Conservation (phyloP, 2,113 vertebrate genomes). For the Laticauda laticaudata region DNA sequence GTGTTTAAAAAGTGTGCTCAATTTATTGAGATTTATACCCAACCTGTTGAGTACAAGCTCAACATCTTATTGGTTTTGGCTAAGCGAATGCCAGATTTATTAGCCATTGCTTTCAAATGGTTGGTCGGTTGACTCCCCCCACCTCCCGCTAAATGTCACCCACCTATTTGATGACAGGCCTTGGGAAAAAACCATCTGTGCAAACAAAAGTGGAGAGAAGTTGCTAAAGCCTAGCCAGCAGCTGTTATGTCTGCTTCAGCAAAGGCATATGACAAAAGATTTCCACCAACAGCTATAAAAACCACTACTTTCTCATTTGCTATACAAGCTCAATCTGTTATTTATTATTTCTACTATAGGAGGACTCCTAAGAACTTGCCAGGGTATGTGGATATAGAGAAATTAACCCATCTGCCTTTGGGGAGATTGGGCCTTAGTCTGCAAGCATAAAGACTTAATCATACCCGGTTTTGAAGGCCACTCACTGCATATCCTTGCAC, state of each 20-base stretch:
- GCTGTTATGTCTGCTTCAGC: constrained; percentile 32
- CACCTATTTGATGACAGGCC: constrained; percentile 55
- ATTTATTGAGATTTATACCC: constrained; percentile 59
- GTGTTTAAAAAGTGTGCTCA: constrained; percentile 64
- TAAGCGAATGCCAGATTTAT: constrained; percentile 48
- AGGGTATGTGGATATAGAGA: background rate
- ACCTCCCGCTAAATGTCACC: constrained; percentile 25
- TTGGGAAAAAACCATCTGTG: constrained; percentile 63
- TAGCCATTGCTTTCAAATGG: constrained; percentile 65
- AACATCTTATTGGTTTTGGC: constrained; percentile 43
- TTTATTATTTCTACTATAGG: constrained; percentile 8
- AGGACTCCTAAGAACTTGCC: background rate
- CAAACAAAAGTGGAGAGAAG: constrained; percentile 59
- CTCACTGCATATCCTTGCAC: background rate
- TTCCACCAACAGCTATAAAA: background rate
- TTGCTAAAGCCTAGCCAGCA: constrained; percentile 26
- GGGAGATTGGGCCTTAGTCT: background rate
- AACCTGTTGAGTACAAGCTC: constrained; percentile 65
- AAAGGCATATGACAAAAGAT: constrained; percentile 44
- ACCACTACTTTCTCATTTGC: constrained; percentile 4
- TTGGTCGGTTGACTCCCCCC: constrained; percentile 43
- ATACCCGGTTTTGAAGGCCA: background rate
- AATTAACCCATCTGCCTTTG: background rate
- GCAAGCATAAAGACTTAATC: background rate
- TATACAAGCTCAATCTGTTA: accelerated